Evolutionary conservation across 2,113 vertebrate genomes (phyloP), one percentile per base, ranked within the genome.

Genomic region (Salvelinus alpinus): DNA sequence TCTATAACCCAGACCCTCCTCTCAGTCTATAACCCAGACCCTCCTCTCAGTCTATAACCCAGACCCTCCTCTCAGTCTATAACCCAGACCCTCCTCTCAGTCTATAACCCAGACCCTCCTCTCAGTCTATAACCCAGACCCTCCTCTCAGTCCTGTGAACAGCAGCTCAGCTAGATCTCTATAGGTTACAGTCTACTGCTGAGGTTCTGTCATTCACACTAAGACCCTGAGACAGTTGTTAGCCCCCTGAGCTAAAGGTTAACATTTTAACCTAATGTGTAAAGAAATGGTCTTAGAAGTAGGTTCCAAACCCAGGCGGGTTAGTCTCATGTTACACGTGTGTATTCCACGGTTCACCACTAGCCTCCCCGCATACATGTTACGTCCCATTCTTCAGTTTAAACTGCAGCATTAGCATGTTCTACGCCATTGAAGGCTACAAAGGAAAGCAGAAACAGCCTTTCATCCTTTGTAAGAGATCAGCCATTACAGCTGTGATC

Each of bases 401-500:
- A 27, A 64, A 74, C 79, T 79, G 67, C 27, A 72, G n/a, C 13
- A 4, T 16, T 75, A 76, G 34, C 71, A 75, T 85, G 66, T 87
- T 85, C 77, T 44, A 8, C 78, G 70, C 62, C 80, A 87, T 73
- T 87, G 74, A 88, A 80, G 80, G 79, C 69, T 69, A 5, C 18
- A 78, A 82, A 86, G 72, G 71, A 77, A 70, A 77, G 70, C 51
- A 78, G 24, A 82, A 20, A 11, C 71, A 75, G 71, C 66, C 76
- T 59, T n/a, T 59, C 25, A 24, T 73, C 76, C 70, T 82, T 70
- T 83, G 77, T 80, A 86, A 84, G 8, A 22, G n/a, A 80, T 84
- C 79, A 60, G 65, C 81, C 72, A 86, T 87, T 89, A 88, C 57
- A 60, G 82, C 78, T 62, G 57, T 82, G 84, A 82, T 72, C 82